A percentile compares a stretch with the other conserved stretches of the same genome.
These are phyloP conservation scores for Centropristis striata DNA, from an alignment of 2,113 vertebrate species.

Conservation along the genomic window DNA sequence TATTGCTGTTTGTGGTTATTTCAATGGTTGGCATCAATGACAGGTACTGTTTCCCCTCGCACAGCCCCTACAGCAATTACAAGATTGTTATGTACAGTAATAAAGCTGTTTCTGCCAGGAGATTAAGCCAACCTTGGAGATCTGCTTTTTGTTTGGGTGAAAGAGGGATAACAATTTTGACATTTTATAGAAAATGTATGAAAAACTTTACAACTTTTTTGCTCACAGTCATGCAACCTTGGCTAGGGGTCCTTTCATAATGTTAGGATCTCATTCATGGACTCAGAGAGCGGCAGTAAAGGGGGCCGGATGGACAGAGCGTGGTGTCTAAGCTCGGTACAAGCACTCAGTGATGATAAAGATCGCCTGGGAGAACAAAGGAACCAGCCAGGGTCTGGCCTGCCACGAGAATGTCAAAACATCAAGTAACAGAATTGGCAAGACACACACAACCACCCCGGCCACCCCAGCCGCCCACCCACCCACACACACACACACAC, in stretches of 20 bases:
- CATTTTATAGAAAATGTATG: slow-evolving; percentile 5
- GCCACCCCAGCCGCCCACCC: slow-evolving; percentile 44
- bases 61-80: slow-evolving; percentile 57
- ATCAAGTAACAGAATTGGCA: slow-evolving; percentile 66
- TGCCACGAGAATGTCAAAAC: slow-evolving; percentile 71
- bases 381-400: slow-evolving; percentile 47
- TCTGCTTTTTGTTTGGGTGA: slow-evolving; percentile 35
- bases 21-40: slow-evolving; percentile 57
- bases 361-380: slow-evolving; percentile 69
- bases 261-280: slow-evolving; percentile 25
- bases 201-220: not conserved
- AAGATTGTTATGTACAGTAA: slow-evolving; percentile 49
- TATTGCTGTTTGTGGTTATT: slow-evolving; percentile 55
- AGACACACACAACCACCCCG: slow-evolving; percentile 36
- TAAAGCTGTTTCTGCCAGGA: slow-evolving; percentile 37
- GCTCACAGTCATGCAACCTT: not conserved
- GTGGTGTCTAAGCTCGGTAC: slow-evolving; percentile 28
- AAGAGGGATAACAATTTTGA: slow-evolving; percentile 6
- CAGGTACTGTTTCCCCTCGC: slow-evolving; percentile 42
- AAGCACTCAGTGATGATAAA: slow-evolving; percentile 62
- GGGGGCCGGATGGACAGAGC: not conserved
- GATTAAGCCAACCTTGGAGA: slow-evolving; percentile 21
- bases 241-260: not conserved
- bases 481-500: slow-evolving; percentile 32
- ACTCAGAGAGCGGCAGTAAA: slow-evolving; percentile 20